Evolutionary conservation across 1,140 invertebrate genomes (phyloP).

Genomic region (Octopus sinensis): DNA sequence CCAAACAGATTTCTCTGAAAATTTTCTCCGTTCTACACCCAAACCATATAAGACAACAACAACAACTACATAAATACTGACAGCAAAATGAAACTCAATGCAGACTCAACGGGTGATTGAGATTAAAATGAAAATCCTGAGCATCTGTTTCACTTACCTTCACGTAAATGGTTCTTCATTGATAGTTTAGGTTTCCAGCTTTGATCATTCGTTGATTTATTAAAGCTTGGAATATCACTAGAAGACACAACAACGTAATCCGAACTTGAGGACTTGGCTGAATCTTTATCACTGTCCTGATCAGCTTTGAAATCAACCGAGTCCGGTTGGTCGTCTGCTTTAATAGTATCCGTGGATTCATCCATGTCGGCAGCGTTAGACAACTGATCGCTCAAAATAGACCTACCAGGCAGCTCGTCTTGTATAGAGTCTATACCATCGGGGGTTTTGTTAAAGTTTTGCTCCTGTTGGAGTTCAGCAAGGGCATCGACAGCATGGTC

Average conservation of each 20-base stretch:
- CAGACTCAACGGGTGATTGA: too few relatives aligned
- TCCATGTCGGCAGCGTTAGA: not conserved
- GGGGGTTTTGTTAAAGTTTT: constrained; percentile 13
- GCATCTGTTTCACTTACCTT: constrained; percentile 33
- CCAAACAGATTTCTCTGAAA: too few relatives aligned
- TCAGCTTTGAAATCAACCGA: not conserved
- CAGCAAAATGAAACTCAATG: too few relatives aligned
- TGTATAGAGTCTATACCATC: constrained; percentile 19
- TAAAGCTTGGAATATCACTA: constrained; percentile 54
- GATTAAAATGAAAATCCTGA: too few relatives aligned
- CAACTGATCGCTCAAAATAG: not conserved
- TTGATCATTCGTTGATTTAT: constrained; percentile 38
- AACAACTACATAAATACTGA: too few relatives aligned
- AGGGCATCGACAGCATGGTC: constrained; percentile 40
- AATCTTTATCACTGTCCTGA: not conserved
- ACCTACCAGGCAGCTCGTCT: constrained; percentile 24
- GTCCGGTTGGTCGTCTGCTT: not conserved
- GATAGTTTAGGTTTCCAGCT: constrained; percentile 40
- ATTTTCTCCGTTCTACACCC: too few relatives aligned
- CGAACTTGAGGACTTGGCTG: constrained; percentile 61
- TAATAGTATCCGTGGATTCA: not conserved
- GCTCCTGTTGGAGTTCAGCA: constrained; percentile 22
- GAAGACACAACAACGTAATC: constrained; percentile 69
- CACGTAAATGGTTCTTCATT: constrained; percentile 44
- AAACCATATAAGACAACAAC: too few relatives aligned